These are phyloP conservation scores for Podilymbus podiceps DNA, from an alignment of 2,113 vertebrate species.

Conservation along the genomic window DNA sequence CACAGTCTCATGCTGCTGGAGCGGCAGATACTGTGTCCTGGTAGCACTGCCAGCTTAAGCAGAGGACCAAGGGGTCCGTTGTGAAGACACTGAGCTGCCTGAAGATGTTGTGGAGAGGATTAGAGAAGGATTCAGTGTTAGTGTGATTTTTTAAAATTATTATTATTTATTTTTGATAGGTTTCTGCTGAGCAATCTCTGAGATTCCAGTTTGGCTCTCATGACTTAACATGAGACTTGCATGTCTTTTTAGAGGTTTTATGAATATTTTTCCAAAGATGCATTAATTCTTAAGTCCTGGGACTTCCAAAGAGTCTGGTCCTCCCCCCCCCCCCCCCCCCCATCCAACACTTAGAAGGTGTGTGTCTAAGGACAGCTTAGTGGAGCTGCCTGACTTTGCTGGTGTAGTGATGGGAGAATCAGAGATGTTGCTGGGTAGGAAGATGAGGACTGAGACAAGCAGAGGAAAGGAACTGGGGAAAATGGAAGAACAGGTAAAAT, in stretches of 20 bases:
- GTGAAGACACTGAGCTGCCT: neutral
- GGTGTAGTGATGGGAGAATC: neutral
- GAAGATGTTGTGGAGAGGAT: neutral
- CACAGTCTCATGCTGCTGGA: neutral
- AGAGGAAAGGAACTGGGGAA: neutral
- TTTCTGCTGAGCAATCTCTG: neutral
- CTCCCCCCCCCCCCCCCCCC: neutral
- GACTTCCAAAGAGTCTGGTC: neutral
- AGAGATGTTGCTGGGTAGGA: neutral
- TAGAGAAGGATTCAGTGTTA: neutral
- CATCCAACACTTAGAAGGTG: neutral
- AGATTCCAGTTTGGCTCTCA: neutral
- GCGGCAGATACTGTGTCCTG: rapidly evolving
- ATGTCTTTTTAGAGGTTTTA: constrained; percentile 27
- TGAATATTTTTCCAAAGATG: neutral
- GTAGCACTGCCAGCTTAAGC: neutral
- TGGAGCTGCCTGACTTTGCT: neutral
- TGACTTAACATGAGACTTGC: constrained; percentile 25
- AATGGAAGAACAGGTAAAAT: neutral
- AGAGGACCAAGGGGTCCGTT: neutral
- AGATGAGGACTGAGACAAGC: neutral
- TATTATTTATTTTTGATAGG: neutral
- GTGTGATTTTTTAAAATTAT: neutral
- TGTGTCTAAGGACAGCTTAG: neutral
- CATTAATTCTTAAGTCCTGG: neutral